Evolutionary conservation across 2,888 invertebrate species (phyloP).

Genomic region (Philereme transversata): DNA sequence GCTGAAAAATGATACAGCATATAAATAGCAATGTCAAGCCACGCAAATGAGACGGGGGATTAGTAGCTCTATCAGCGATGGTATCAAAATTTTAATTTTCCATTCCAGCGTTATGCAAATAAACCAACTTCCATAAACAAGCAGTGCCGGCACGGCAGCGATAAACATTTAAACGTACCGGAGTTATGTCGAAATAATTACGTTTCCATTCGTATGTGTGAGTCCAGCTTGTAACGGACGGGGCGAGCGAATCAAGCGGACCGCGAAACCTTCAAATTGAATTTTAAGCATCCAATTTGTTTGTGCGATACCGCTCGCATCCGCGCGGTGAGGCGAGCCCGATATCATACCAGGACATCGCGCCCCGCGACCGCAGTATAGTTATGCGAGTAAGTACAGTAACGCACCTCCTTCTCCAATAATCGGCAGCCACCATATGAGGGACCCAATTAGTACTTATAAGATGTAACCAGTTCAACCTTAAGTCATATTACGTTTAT

Average conservation of each 20-base stretch:
- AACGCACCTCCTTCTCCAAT: too few species aligned
- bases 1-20: too few species aligned
- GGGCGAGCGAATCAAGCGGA: constrained; percentile 77
- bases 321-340: constrained; percentile 43
- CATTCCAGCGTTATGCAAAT: constrained; percentile 45
- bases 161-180: constrained; percentile 61
- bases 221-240: constrained; percentile 74
- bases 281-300: constrained; percentile 84
- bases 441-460: too few species aligned
- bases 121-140: constrained; percentile 43
- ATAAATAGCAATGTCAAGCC: constrained; percentile 22
- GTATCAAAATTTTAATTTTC: constrained; percentile 40
- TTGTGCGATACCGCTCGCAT: constrained; percentile 64
- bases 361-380: constrained; percentile 21
- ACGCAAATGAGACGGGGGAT: constrained; percentile 20
- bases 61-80: constrained; percentile 20
- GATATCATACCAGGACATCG: constrained; percentile 56
- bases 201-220: constrained; percentile 70
- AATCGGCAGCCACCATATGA: too few species aligned
- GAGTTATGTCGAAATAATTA: constrained; percentile 71
- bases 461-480: too few species aligned
- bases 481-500: too few species aligned
- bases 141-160: constrained; percentile 28
- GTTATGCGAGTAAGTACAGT: neutral
- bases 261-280: constrained; percentile 84